A percentile compares a stretch with the other conserved stretches of the same genome.
Conservation (phyloP, 2,888 invertebrate species). For the Rotaria sp. region DNA sequence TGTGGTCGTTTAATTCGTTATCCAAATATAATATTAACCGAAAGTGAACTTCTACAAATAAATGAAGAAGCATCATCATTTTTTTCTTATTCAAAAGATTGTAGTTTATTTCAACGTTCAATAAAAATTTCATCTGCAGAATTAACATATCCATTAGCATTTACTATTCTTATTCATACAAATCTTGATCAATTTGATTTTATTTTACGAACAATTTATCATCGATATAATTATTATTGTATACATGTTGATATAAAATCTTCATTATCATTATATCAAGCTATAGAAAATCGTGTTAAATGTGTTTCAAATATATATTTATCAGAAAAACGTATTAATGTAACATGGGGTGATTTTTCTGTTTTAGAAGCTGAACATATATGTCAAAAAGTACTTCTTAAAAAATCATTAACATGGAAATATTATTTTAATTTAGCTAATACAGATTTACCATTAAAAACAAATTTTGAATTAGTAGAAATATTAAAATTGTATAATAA, state of each 20-base stretch:
- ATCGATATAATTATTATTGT: neutral
- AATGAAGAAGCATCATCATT: neutral
- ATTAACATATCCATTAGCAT: neutral
- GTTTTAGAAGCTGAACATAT: neutral
- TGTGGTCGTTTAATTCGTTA: neutral
- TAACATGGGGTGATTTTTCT: neutral
- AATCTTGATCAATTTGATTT: neutral
- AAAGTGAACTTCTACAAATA: neutral
- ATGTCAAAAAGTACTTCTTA: neutral
- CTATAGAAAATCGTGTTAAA: neutral
- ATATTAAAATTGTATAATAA: constrained; percentile 52
- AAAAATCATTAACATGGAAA: constrained; percentile 45
- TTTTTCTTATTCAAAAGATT: neutral
- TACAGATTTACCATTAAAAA: constrained; percentile 51
- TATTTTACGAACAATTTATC: neutral
- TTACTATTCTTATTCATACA: neutral
- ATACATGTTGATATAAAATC: neutral
- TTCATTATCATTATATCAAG: neutral
- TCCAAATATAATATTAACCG: neutral
- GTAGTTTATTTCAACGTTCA: neutral
- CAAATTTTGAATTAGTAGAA: constrained; percentile 51
- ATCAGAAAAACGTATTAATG: neutral
- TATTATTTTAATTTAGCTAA: constrained; percentile 53
- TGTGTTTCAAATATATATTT: neutral
- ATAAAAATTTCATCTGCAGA: neutral